Percentiles rank a stretch among this genome's conserved stretches.
These are phyloP conservation scores for Zosterops pallidus DNA, from an alignment of 2,113 vertebrate species.

Conservation along the genomic window DNA sequence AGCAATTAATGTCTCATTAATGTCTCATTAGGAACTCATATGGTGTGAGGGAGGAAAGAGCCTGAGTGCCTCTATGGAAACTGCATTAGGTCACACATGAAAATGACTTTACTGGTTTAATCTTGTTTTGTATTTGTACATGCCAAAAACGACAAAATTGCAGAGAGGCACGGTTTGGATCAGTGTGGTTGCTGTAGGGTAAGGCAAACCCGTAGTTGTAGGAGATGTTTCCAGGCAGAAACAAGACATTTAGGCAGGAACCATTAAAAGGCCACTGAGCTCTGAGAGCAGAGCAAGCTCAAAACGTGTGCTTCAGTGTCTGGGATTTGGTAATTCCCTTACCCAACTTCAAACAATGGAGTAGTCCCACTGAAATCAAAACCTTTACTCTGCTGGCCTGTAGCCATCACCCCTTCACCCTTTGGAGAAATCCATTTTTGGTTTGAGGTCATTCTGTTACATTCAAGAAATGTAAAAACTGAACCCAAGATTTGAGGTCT, in stretches of 20 bases:
- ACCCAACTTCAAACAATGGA: background rate
- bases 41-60: slow-evolving; percentile 3
- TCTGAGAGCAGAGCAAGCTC: background rate
- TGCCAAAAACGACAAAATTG: background rate
- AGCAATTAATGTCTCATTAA: slow-evolving; percentile 72
- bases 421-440: background rate
- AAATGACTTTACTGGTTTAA: background rate
- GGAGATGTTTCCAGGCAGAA: background rate
- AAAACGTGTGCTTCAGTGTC: background rate
- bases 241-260: background rate
- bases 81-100: background rate
- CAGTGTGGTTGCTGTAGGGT: fast-evolving
- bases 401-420: background rate
- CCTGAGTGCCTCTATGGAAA: background rate
- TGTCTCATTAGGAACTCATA: slow-evolving; percentile 63
- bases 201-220: background rate
- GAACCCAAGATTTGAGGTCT: background rate
- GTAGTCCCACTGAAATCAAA: background rate
- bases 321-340: background rate
- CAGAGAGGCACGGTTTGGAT: fast-evolving
- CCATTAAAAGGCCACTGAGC: background rate
- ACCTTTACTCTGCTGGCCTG: background rate
- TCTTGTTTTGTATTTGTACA: background rate
- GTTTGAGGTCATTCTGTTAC: background rate
- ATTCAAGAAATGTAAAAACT: background rate